A percentile compares a stretch with the other conserved stretches of the same genome.
Conservation (phyloP, 2,888 invertebrate genomes). For the Falcaria lacertinaria region DNA sequence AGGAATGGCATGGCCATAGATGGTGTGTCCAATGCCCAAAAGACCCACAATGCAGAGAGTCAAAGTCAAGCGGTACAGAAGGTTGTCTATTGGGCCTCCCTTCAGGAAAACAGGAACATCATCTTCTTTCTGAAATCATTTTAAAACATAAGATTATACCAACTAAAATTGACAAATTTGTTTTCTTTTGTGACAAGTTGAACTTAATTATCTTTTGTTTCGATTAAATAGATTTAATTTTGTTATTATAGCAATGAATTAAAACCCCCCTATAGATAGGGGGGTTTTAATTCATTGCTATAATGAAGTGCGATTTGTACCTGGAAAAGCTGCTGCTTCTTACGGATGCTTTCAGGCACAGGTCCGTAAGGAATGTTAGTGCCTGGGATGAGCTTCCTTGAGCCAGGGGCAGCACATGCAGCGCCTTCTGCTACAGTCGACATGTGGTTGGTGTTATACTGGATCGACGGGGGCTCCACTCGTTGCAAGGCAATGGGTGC, state of each 20-base stretch:
- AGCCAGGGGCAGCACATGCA: slow-evolving; percentile 51
- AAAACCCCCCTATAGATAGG: too few species aligned
- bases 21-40: slow-evolving; percentile 54
- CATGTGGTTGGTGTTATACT: slow-evolving; percentile 59
- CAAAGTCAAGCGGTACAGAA: slow-evolving; percentile 69
- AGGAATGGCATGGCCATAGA: slow-evolving; percentile 57
- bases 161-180: too few species aligned
- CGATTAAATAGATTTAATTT: too few species aligned
- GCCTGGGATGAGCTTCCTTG: slow-evolving; percentile 55
- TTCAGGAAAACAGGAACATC: slow-evolving; percentile 80
- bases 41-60: slow-evolving; percentile 58
- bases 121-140: slow-evolving; percentile 74
- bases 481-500: slow-evolving; percentile 69
- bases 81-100: slow-evolving; percentile 73
- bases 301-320: too few species aligned
- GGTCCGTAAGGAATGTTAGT: slow-evolving; percentile 63
- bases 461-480: slow-evolving; percentile 59
- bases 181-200: too few species aligned
- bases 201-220: not conserved
- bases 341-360: slow-evolving; percentile 51
- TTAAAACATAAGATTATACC: too few species aligned
- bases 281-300: too few species aligned
- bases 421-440: slow-evolving; percentile 60
- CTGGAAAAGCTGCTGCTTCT: slow-evolving; percentile 62
- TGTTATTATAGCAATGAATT: too few species aligned